These are phyloP conservation scores for Drosophila mayri DNA, from an alignment of 1,140 invertebrate species.

Conservation along the genomic window DNA sequence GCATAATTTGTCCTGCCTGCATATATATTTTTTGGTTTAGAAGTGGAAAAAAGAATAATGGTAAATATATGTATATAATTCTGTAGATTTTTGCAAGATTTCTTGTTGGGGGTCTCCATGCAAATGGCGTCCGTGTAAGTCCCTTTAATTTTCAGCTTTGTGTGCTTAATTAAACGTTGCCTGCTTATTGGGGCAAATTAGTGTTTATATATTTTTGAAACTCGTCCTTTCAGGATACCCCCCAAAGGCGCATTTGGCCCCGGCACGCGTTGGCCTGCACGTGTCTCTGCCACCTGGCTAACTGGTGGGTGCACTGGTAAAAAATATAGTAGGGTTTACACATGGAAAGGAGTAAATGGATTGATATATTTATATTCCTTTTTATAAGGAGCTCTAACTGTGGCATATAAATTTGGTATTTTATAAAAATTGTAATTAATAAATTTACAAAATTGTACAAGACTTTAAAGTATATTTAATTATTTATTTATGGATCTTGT, in stretches of 20 bases:
- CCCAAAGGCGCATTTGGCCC: background rate
- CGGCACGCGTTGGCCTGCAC: constrained; percentile 62
- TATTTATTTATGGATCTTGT: too few species aligned
- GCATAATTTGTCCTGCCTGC: constrained; percentile 58
- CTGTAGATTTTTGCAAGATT: constrained; percentile 14
- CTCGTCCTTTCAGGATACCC: constrained; percentile 6
- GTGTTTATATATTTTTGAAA: constrained; percentile 4
- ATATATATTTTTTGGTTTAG: constrained; percentile 16
- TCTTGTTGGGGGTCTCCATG: constrained; percentile 15
- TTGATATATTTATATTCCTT: background rate
- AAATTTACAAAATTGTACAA: background rate
- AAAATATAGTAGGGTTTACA: background rate
- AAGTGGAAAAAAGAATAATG: background rate
- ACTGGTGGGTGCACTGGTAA: constrained; percentile 3
- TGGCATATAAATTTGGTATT: background rate
- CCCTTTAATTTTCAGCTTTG: constrained; percentile 31
- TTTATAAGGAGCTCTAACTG: background rate
- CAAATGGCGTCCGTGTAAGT: constrained; percentile 33
- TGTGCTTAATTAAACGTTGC: constrained; percentile 38
- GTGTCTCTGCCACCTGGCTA: constrained; percentile 61
- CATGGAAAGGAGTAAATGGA: fast-evolving
- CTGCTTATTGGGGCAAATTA: constrained; percentile 53
- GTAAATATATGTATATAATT: constrained; percentile 6
- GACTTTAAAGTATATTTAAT: background rate
- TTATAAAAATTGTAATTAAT: background rate